Conservation (phyloP, 2,888 invertebrate genomes). For the Rhamphomyia laevipes region DNA sequence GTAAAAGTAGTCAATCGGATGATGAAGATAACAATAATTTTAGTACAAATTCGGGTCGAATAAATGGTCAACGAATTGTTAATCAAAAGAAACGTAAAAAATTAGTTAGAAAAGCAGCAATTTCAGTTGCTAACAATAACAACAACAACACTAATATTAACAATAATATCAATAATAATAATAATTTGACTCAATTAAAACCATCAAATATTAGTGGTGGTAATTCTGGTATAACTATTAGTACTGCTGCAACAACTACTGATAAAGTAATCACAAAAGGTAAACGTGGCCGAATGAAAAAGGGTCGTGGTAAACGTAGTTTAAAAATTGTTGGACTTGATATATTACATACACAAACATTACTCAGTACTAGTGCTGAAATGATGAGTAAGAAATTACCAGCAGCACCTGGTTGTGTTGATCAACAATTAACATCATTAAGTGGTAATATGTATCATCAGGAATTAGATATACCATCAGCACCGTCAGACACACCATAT, state of each 20-base stretch:
- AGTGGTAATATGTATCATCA: constrained; percentile 62
- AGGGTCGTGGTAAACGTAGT: constrained; percentile 52
- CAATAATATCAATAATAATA: background rate
- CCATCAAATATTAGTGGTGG: constrained; percentile 22
- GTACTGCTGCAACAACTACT: constrained; percentile 37
- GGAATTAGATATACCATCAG: constrained; percentile 70
- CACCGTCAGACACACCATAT: constrained; percentile 69
- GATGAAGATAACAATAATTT: constrained; percentile 43
- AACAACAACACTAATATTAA: background rate
- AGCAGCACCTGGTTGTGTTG: constrained; percentile 84
- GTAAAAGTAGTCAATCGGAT: constrained; percentile 49
- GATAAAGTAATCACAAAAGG: constrained; percentile 12
- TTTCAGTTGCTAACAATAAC: constrained; percentile 16
- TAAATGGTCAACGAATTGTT: constrained; percentile 16
- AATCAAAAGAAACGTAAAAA: constrained; percentile 36
- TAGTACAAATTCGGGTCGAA: constrained; percentile 24
- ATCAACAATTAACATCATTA: constrained; percentile 75
- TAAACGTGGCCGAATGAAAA: constrained; percentile 48
- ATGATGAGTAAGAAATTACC: constrained; percentile 60
- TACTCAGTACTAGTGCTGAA: constrained; percentile 73
- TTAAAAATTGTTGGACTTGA: constrained; percentile 78
- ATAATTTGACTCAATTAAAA: constrained; percentile 14
- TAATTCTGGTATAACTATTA: constrained; percentile 37
- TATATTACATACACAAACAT: constrained; percentile 76
- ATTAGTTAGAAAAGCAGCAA: constrained; percentile 35